phyloP scores from a whole-genome alignment of 1,140 invertebrate species.

The Aplysia californica region DNA sequence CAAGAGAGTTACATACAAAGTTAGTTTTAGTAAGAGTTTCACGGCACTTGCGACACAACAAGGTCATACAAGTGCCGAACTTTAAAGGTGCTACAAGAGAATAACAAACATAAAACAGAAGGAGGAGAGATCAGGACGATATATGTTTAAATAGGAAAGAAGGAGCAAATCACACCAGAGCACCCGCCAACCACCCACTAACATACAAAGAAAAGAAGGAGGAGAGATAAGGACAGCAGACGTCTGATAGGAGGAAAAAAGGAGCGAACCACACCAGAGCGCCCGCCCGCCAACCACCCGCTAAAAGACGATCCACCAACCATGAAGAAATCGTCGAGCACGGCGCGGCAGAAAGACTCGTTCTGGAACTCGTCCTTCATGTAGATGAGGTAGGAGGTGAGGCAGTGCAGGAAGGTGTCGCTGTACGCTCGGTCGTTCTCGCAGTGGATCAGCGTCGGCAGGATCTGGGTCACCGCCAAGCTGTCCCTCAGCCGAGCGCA shows the following conservation, averaged over 20 bases:
- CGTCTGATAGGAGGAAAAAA: too few species aligned
- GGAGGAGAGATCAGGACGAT: too few species aligned
- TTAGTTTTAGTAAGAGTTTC: too few species aligned
- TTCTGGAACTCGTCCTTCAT: slow-evolving; percentile 92
- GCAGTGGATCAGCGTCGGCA: slow-evolving; percentile 89
- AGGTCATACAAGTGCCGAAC: too few species aligned
- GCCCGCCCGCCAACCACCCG: not conserved
- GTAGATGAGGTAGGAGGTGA: slow-evolving; percentile 86
- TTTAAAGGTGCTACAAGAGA: too few species aligned
- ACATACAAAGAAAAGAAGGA: not conserved
- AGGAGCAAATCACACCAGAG: not conserved
- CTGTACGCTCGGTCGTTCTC: slow-evolving; percentile 93
- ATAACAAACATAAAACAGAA: too few species aligned
- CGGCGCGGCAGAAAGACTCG: slow-evolving; percentile 94
- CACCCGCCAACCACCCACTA: not conserved
- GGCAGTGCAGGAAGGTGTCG: slow-evolving; percentile 93
- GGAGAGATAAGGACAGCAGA: too few species aligned
- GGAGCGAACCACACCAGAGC: too few species aligned
- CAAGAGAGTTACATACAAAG: too few species aligned
- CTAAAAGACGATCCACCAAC: slow-evolving; percentile 66
- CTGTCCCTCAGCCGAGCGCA: slow-evolving; percentile 80
- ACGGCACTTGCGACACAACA: too few species aligned
- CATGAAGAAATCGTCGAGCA: slow-evolving; percentile 95
- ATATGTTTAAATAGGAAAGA: not conserved
- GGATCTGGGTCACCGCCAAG: slow-evolving; percentile 85